A percentile compares a stretch with the other conserved stretches of the same genome.
Conservation (phyloP, 2,888 invertebrate species). For the Lissonota sp. region DNA sequence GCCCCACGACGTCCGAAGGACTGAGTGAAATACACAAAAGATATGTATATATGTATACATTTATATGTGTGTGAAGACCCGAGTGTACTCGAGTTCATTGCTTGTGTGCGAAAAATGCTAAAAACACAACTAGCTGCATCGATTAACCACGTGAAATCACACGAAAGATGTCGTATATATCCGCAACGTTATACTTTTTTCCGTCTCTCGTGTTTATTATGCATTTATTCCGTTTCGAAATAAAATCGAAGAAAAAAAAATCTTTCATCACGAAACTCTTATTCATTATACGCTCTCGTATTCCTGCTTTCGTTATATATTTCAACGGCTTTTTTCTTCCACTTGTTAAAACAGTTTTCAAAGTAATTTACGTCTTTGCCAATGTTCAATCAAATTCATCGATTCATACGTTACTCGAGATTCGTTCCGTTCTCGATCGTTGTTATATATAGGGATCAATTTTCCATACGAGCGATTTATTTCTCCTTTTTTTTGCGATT, state of each 20-base stretch:
- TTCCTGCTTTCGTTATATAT: background rate
- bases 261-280: background rate
- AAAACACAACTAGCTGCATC: conserved; percentile 40
- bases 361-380: background rate
- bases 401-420: background rate
- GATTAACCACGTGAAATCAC: conserved; percentile 25
- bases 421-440: too few species aligned
- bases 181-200: background rate
- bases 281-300: background rate
- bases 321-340: background rate
- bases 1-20: conserved; percentile 9
- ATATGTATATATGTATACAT: too few species aligned
- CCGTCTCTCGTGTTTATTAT: background rate
- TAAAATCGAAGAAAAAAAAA: background rate
- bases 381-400: background rate
- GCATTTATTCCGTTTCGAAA: conserved; percentile 7
- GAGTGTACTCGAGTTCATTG: conserved; percentile 7
- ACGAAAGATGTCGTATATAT: background rate
- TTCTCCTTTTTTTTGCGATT: too few species aligned
- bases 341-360: background rate
- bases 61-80: background rate
- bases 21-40: conserved; percentile 14
- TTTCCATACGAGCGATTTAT: too few species aligned
- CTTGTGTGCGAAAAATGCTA: conserved; percentile 10
- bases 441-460: too few species aligned